A percentile compares a stretch with the other conserved stretches of the same genome.
phyloP scores from a whole-genome alignment of 2,797 vertebrate genomes.

The Sebastiscus tertius region DNA sequence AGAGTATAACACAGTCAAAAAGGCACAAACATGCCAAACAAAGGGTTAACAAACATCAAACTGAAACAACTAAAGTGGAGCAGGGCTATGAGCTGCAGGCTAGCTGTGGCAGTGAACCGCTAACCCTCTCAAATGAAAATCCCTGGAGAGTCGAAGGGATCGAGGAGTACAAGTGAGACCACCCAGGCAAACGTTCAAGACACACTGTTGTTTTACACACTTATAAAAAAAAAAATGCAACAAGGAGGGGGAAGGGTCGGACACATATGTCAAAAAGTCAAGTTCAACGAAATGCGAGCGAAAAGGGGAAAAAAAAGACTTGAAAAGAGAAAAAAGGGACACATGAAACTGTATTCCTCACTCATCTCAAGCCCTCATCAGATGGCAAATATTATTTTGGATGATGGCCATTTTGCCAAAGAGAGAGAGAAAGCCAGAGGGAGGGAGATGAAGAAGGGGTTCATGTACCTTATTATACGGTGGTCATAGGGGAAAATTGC shows the following conservation, averaged over 20 bases:
- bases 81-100: constrained; percentile 34
- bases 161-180: constrained; percentile 67
- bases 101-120: constrained; percentile 52
- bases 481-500: constrained; percentile 81
- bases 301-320: constrained; percentile 18
- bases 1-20: background rate
- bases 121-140: constrained; percentile 62
- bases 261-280: constrained; percentile 67
- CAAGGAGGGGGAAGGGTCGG: constrained; percentile 38
- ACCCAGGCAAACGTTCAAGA: constrained; percentile 72
- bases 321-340: constrained; percentile 45
- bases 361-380: constrained; percentile 77
- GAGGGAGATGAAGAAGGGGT: constrained; percentile 48
- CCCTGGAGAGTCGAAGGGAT: constrained; percentile 50
- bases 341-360: constrained; percentile 70
- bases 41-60: constrained; percentile 47
- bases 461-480: constrained; percentile 80
- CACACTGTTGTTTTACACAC: constrained; percentile 69
- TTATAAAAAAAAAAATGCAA: constrained; percentile 56
- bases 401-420: constrained; percentile 70
- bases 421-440: constrained; percentile 41
- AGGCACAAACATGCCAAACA: background rate
- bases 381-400: constrained; percentile 82
- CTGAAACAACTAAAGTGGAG: constrained; percentile 21
- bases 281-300: constrained; percentile 57